Percentiles rank a stretch among this genome's conserved stretches.
Evolutionary conservation across 1,140 invertebrate species (phyloP).

Genomic region (Drepana arcuata): DNA sequence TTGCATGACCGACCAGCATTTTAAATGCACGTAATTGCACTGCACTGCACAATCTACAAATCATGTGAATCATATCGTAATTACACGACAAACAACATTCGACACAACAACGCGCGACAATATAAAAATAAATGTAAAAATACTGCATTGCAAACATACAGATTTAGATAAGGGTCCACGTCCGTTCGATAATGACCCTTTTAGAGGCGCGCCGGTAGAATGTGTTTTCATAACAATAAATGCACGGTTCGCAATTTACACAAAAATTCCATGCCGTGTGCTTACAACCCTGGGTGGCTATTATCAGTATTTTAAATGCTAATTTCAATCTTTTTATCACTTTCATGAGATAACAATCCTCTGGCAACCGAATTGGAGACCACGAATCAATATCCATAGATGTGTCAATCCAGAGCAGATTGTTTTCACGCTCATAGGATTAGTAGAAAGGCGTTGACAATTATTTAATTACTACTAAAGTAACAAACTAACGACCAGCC

Average conservation of each 20-base stretch:
- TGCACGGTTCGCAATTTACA: background rate
- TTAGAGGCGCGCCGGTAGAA: background rate
- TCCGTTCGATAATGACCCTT: background rate
- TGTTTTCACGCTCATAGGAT: too few species aligned
- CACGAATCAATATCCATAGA: too few species aligned
- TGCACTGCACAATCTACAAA: too few species aligned
- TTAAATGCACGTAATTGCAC: background rate
- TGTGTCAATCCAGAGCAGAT: too few species aligned
- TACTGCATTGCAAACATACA: background rate
- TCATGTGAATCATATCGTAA: too few species aligned
- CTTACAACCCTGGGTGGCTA: background rate
- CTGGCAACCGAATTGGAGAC: background rate
- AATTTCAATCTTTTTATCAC: background rate
- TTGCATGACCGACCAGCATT: background rate
- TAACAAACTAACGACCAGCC: too few species aligned
- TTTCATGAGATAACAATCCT: background rate
- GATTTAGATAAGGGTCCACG: background rate
- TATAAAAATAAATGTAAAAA: conserved; percentile 1
- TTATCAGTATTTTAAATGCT: background rate
- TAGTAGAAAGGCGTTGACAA: too few species aligned
- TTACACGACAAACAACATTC: too few species aligned
- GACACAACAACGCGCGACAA: background rate
- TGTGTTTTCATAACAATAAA: background rate
- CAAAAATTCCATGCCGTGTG: background rate
- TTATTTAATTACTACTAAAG: too few species aligned